Percentiles rank a stretch among this genome's conserved stretches.
Conservation (phyloP, 37 sponge, comb jelly and placozoan genomes). For the Ephydatia muelleri region DNA sequence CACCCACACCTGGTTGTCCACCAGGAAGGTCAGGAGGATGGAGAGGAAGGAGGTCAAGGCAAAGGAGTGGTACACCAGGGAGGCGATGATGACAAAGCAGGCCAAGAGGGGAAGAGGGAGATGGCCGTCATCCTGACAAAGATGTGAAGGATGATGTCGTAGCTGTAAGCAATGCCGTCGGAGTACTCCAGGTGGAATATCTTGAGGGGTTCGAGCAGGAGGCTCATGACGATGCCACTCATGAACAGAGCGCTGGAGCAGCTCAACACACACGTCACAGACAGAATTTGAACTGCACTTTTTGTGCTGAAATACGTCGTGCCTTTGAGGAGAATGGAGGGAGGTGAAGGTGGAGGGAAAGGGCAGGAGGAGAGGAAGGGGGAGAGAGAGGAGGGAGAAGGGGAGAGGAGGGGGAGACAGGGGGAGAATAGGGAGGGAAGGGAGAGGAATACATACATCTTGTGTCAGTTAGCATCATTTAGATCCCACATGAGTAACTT, state of each 20-base stretch:
- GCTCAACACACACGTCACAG: constrained; percentile 71
- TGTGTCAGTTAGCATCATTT: no score
- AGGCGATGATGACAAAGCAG: constrained; percentile 40
- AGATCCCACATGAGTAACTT: no score
- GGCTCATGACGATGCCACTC: constrained; percentile 77
- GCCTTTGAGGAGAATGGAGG: constrained; percentile 31
- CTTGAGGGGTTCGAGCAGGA: constrained; percentile 72
- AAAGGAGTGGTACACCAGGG: constrained; percentile 42
- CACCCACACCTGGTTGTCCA: constrained; percentile 71
- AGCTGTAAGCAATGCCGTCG: constrained; percentile 66
- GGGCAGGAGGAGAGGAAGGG: not conserved
- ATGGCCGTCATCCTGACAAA: constrained; percentile 68
- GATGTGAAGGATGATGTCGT: constrained; percentile 76
- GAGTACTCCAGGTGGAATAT: constrained; percentile 77
- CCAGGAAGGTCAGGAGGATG: constrained; percentile 61
- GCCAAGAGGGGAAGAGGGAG: constrained; percentile 45
- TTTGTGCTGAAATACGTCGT: constrained; percentile 53
- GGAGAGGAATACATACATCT: no score
- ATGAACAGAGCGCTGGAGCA: constrained; percentile 83
- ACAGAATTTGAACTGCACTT: constrained; percentile 52
- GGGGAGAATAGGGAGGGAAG: no score
- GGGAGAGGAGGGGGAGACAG: not conserved
- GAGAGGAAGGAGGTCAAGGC: not conserved
- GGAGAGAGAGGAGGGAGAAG: not conserved
- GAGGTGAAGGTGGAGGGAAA: not conserved